A percentile compares a stretch with the other conserved stretches of the same genome.
These are phyloP conservation scores for Petrolisthes cinctipes DNA, from an alignment of 2,888 invertebrate species.

Conservation along the genomic window DNA sequence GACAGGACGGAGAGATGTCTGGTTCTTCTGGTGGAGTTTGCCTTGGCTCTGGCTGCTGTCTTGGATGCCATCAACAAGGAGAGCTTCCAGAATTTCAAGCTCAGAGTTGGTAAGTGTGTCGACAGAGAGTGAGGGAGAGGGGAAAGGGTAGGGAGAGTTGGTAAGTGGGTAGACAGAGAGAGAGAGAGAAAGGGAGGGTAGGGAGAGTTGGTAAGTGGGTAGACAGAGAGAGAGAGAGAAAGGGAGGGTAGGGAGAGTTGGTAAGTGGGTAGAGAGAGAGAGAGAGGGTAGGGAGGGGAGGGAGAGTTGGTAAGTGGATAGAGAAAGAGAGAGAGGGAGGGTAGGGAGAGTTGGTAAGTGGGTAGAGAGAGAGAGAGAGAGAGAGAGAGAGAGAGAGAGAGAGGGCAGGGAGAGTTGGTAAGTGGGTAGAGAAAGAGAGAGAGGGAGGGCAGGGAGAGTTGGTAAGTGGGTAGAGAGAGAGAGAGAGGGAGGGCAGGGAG, in stretches of 20 bases:
- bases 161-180: background rate
- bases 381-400: background rate
- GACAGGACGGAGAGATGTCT: constrained; percentile 87
- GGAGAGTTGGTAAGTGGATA: background rate
- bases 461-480: background rate
- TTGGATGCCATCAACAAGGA: constrained; percentile 95
- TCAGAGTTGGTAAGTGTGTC: constrained; percentile 83
- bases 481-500: background rate
- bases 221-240: background rate
- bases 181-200: background rate
- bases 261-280: background rate
- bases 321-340: background rate
- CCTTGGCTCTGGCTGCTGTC: constrained; percentile 89
- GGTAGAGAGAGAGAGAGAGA: background rate
- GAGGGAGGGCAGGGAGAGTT: too few relatives aligned
- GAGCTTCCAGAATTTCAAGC: constrained; percentile 94
- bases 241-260: background rate
- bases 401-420: background rate
- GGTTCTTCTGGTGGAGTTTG: constrained; percentile 92
- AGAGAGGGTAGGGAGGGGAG: too few relatives aligned
- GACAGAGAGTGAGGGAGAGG: background rate
- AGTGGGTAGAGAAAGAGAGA: too few relatives aligned
- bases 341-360: background rate
- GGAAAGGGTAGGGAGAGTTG: background rate
- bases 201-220: background rate